phyloP scores from a whole-genome alignment of 2,888 invertebrate genomes.

The Achlya flavicornis region DNA sequence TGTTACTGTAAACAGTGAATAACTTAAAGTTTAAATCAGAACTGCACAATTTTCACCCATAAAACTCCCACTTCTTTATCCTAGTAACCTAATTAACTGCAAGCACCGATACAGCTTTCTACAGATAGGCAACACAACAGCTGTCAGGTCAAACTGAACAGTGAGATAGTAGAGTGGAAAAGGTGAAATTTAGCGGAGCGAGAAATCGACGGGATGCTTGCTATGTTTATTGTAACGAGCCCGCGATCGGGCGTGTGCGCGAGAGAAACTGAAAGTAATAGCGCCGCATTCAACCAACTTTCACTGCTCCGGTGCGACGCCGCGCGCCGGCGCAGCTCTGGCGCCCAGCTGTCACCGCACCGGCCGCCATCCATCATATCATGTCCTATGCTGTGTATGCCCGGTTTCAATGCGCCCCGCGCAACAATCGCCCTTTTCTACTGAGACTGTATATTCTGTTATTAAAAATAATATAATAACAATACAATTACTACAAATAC shows the following conservation, averaged over 20 bases:
- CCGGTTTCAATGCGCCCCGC: neutral
- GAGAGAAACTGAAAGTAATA: slow-evolving; percentile 83
- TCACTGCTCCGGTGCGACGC: slow-evolving; percentile 71
- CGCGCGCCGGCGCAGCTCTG: slow-evolving; percentile 50
- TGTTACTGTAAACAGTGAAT: neutral
- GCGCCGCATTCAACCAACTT: slow-evolving; percentile 82
- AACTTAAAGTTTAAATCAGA: neutral
- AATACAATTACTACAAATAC: no score
- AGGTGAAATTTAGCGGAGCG: slow-evolving; percentile 82
- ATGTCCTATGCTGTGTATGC: neutral
- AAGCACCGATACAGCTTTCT: slow-evolving; percentile 63
- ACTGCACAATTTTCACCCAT: slow-evolving; percentile 10
- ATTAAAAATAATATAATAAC: no score
- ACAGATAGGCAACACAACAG: slow-evolving; percentile 44
- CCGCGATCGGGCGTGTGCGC: slow-evolving; percentile 73
- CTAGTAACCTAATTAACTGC: slow-evolving; percentile 24
- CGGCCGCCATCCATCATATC: neutral
- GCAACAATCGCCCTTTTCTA: neutral
- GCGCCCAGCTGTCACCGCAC: slow-evolving; percentile 22
- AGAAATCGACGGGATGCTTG: slow-evolving; percentile 83
- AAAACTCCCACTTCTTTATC: slow-evolving; percentile 19
- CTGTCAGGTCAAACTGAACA: slow-evolving; percentile 66
- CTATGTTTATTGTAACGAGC: slow-evolving; percentile 82
- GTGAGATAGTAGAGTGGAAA: slow-evolving; percentile 73
- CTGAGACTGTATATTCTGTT: no score